Evolutionary conservation across 2,113 vertebrate species (phyloP).

Genomic region (Phainopepla nitens): DNA sequence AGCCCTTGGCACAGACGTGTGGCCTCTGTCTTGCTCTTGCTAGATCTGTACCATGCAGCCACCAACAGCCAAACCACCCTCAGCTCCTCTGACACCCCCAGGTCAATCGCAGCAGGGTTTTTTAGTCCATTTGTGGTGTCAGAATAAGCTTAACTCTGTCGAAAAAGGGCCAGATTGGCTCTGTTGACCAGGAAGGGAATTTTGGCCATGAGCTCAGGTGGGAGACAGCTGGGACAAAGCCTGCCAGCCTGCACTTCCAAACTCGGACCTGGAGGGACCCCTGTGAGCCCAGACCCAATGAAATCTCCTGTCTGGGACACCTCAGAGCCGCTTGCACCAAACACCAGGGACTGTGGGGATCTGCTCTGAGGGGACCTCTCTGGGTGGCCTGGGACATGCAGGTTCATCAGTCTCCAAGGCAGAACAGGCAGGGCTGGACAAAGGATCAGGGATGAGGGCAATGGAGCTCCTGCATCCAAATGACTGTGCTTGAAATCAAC

Average conservation of each 20-base stretch:
- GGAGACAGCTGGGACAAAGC: neutral
- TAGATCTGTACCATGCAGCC: neutral
- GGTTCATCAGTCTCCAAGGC: neutral
- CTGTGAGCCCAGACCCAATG: neutral
- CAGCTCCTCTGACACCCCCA: neutral
- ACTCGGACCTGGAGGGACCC: neutral
- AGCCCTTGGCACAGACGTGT: neutral
- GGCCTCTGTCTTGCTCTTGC: neutral
- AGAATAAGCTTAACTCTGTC: neutral
- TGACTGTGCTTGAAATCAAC: neutral
- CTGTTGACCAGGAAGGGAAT: neutral
- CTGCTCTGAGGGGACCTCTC: neutral
- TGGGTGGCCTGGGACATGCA: neutral
- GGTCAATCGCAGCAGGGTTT: neutral
- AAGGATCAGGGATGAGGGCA: neutral
- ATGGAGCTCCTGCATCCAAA: neutral
- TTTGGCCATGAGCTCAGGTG: neutral
- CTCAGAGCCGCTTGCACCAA: neutral
- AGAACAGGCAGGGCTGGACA: neutral
- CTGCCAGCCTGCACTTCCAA: neutral
- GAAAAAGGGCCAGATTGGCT: neutral
- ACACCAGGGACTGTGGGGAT: neutral
- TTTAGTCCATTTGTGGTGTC: fast-evolving
- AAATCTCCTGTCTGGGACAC: neutral
- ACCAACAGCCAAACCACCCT: neutral